A percentile compares a stretch with the other conserved stretches of the same genome.
Conservation (phyloP, 2,888 invertebrate species). For the Baronia brevicornis region DNA sequence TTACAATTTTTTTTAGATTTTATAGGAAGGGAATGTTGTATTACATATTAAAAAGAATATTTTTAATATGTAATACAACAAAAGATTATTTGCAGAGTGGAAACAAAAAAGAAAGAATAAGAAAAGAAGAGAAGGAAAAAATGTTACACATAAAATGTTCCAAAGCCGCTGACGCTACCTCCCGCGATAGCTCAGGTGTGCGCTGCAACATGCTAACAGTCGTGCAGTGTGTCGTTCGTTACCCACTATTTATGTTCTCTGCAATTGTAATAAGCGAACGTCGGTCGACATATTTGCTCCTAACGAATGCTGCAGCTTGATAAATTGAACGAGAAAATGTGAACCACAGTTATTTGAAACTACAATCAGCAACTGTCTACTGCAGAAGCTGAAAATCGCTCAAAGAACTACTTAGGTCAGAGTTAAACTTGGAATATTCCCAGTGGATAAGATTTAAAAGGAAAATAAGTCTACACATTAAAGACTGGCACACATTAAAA, state of each 20-base stretch:
- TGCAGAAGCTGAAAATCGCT: no score
- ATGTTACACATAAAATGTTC: neutral
- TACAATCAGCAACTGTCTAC: neutral
- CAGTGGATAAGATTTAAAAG: no score
- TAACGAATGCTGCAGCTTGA: slow-evolving; percentile 2
- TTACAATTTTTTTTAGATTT: neutral
- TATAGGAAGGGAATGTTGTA: neutral
- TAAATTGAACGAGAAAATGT: neutral
- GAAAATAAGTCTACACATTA: no score
- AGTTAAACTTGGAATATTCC: slow-evolving; percentile 1
- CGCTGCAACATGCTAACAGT: slow-evolving; percentile 12
- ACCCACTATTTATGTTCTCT: slow-evolving; percentile 5
- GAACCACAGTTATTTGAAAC: slow-evolving; percentile 2
- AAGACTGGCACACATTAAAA: no score
- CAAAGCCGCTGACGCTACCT: slow-evolving; percentile 3
- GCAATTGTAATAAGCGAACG: slow-evolving; percentile 10
- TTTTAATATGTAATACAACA: neutral
- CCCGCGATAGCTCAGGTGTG: slow-evolving; percentile 8
- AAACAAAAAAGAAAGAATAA: no score
- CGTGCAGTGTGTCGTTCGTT: slow-evolving; percentile 7
- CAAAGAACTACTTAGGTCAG: no score
- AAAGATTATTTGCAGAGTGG: no score
- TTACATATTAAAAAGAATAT: neutral
- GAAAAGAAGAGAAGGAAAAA: neutral
- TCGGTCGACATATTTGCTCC: slow-evolving; percentile 3